phyloP scores from a whole-genome alignment of 2,113 vertebrate genomes.

The Orthonyx spaldingii region DNA sequence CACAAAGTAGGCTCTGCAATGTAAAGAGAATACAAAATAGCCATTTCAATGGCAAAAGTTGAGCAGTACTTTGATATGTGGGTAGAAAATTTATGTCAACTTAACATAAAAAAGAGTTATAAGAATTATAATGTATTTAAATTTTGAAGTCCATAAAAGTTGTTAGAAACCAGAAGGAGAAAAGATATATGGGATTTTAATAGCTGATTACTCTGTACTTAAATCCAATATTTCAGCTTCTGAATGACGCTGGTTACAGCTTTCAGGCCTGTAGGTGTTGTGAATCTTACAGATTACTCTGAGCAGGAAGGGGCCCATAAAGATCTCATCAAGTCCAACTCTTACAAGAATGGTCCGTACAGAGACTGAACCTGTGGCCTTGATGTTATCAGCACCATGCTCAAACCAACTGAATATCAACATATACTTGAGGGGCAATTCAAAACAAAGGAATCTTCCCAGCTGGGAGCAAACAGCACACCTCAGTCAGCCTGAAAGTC shows the following conservation, averaged over 20 bases:
- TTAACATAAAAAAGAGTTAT: neutral
- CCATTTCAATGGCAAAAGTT: neutral
- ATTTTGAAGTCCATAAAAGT: neutral
- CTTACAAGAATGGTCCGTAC: rapidly evolving
- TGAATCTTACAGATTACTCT: neutral
- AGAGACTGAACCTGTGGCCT: rapidly evolving
- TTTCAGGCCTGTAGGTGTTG: neutral
- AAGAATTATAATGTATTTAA: neutral
- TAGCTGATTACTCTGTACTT: neutral
- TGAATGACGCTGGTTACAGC: neutral
- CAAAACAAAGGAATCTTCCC: neutral
- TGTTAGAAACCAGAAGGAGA: neutral
- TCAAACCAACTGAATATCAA: neutral
- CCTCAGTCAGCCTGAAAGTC: neutral
- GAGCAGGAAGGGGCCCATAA: neutral
- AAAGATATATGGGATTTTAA: neutral
- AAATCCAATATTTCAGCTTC: neutral
- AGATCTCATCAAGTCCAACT: neutral
- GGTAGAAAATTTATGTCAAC: neutral
- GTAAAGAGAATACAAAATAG: neutral
- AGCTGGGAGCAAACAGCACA: neutral
- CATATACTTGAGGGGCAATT: neutral
- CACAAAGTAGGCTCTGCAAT: neutral
- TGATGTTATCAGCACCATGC: neutral
- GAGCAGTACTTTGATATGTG: neutral